Evolutionary conservation across 2,113 vertebrate genomes (phyloP), one percentile per base, ranked within the genome.

Genomic region (Ceratotherium simum): DNA sequence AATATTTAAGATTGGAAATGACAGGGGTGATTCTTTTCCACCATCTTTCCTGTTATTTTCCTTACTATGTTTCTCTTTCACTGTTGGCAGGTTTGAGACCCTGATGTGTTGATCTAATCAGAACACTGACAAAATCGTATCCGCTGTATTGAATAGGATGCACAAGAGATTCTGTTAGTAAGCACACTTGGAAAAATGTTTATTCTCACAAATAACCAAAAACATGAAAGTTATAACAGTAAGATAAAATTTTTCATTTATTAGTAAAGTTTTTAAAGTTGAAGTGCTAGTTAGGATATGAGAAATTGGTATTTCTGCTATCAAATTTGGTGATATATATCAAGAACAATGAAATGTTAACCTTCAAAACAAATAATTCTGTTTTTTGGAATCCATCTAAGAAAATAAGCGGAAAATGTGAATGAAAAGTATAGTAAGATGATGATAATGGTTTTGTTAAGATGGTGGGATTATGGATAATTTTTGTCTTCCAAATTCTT

Each of bases 351-450:
- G 56, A 75, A 75, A 87, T 87, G 48, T 76, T 81, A 91, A 86
- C 36, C 11, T 87, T n/a, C 87, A 76, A 54, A 82, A 58, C 31
- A 86, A 93, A 83, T 36, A 64, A 36, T 78, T 95, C 39, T 58
- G 36, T 73, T 69, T 78, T n/a, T 67, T 82, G 56, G 76, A 67
- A 46, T 64, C 33, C 51, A 75, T 70, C 33, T 89, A 89, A 82
- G 46, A 75, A 94, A 67, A 78, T 76, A 78, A 83, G 58, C 48
- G 10, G n/a, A 39, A 92, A 92, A 80, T 39, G 14, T 48, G 16
- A 93, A 89, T 58, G 84, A 82, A 81, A 95, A 67, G 84, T 86
- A 65, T 17, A 51, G 42, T 31, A 80, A 95, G 87, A 65, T 91
- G 72, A 65, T 91, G 72, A 88, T 31, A 51, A 58, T n/a, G 17